A percentile compares a stretch with the other conserved stretches of the same genome.
Evolutionary conservation across 2,113 vertebrate genomes (phyloP).

Genomic region (Charadrius vociferus): DNA sequence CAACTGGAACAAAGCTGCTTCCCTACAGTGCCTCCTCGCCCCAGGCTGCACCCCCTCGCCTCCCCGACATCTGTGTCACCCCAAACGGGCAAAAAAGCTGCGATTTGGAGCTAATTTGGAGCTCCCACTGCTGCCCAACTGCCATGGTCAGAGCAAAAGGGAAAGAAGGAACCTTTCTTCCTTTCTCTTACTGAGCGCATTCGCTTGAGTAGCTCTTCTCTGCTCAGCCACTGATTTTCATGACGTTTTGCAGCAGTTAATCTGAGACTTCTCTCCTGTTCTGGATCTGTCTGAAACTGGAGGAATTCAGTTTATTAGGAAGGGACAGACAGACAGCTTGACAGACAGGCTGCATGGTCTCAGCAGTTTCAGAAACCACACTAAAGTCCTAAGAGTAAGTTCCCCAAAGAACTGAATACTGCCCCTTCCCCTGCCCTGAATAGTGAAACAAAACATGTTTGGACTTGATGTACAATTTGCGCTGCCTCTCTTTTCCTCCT

Average conservation of each 20-base stretch:
- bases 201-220: background rate
- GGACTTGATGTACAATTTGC: background rate
- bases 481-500: background rate
- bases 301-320: background rate
- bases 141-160: rapidly evolving
- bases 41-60: background rate
- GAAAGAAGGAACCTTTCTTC: background rate
- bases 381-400: background rate
- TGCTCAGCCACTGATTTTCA: background rate
- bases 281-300: background rate
- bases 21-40: rapidly evolving
- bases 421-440: background rate
- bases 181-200: background rate
- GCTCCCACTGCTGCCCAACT: background rate
- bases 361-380: background rate
- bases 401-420: background rate
- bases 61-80: background rate
- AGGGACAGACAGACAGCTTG: background rate
- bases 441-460: background rate
- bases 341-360: background rate
- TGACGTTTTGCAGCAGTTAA: background rate
- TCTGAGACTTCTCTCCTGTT: background rate
- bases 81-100: background rate
- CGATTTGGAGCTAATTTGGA: background rate
- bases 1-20: background rate